phyloP scores from a whole-genome alignment of 2,113 vertebrate genomes.

The Tinamus guttatus region DNA sequence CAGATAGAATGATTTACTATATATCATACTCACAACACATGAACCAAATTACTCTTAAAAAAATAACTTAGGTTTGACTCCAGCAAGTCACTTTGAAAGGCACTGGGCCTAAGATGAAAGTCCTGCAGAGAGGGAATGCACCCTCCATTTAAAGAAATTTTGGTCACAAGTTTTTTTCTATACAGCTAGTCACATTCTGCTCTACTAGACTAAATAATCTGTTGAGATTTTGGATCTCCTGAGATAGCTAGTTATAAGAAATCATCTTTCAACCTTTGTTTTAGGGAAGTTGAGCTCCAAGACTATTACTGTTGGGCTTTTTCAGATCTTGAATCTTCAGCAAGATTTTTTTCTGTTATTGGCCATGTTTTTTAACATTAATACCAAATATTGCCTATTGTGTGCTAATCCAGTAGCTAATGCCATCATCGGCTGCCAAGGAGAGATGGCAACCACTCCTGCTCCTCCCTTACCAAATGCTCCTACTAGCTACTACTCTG shows the following conservation, averaged over 20 bases:
- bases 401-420: background rate
- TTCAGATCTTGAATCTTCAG: background rate
- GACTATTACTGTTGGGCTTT: background rate
- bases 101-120: constrained; percentile 35
- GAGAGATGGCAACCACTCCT: background rate
- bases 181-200: constrained; percentile 1
- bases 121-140: background rate
- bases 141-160: background rate
- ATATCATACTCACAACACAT: background rate
- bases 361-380: background rate
- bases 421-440: background rate
- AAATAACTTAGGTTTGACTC: background rate
- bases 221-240: background rate
- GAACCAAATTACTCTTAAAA: constrained; percentile 17
- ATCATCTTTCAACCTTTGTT: background rate
- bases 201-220: background rate
- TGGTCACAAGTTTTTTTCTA: constrained; percentile 22
- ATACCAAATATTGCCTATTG: background rate
- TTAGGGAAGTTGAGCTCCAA: background rate
- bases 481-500: background rate
- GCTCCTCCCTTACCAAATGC: background rate
- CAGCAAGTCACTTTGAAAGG: constrained; percentile 38
- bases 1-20: constrained; percentile 11
- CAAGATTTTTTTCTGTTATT: background rate
- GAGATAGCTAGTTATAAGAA: background rate